Evolutionary conservation across 2,888 invertebrate genomes (phyloP), one percentile per base, ranked within the genome.

Genomic region (Trichogramma dendrolimi): DNA sequence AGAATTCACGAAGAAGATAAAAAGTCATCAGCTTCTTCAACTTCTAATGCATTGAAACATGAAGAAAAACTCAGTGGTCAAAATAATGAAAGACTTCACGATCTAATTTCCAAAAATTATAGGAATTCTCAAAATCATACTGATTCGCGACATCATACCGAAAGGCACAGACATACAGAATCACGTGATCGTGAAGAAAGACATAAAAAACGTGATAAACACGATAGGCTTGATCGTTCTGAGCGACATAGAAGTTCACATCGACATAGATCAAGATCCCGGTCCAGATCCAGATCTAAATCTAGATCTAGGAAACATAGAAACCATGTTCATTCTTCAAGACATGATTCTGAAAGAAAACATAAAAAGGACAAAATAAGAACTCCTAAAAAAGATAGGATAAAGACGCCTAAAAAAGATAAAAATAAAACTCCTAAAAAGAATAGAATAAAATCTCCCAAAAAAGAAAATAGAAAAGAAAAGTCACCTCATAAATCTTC

Each of bases 301-400:
- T 27, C 27, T 27, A 27, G 27, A 27, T 27, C 27, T 27, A 27
- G 27, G 27, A 27, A 27, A 27, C 27, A 27, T 3, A 27, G 27
- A 27, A 27, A 27, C 27, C 27, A 3, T 2, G 27, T 27, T 27
- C 27, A 27, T 50, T 50, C 11, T 50, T 39, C 52, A 14, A 27
- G 27, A 27, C 27, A 6, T n/a, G 43, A 60, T 52, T 52, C 40
- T 27, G 49, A 55, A n/a, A 51, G 43, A 55, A 53, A 53, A 41
- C 42, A 51, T 39, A 58, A 39, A 44, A 52, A 55, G 5, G 59
- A 60, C 1, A 7, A 56, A 38, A n/a, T 44, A 1, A 68, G 69
- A 61, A 69, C 61, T 1, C 58, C 68, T n/a, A 67, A 68, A 55
- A 67, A 70, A 8, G 66, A 69, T 48, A 60, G 43, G 10, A 14